Evolutionary conservation across 2,113 vertebrate genomes (phyloP), one percentile per base, ranked within the genome.

Genomic region (Philantomba maxwellii): DNA sequence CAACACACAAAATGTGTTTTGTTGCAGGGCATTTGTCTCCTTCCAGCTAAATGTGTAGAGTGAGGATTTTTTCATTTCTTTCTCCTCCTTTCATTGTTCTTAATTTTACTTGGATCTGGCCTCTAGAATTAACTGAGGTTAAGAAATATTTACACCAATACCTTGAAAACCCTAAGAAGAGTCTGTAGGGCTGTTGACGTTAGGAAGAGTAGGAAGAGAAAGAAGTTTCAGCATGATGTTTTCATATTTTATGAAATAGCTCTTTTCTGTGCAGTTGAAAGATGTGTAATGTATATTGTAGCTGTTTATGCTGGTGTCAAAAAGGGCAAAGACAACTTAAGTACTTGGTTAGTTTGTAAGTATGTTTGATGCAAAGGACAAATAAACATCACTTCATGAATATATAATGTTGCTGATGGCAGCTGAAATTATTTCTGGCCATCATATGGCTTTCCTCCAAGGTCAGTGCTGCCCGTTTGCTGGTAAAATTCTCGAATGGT

Each of bases 371-470:
- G 12, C 8, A 88, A 25, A 77, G 39, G 97, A 49, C 17, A 98
- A 94, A 93, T 21, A 92, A 11, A 78, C 16, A 28, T 84, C 93
- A 96, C 84, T 92, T 97, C 78, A 88, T 94, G 95, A 97, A 97
- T 95, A 96, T 89, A 33, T 95, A 98, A 97, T 97, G 83, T 28
- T 81, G 25, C 81, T 97, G 83, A 83, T 33, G 78, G 81, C 6
- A 95, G 88, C 89, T 97, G 87, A 98, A 97, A 57, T 87, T 73
- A 94, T 78, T 97, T 58, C 85, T 97, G 57, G 60, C 87, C 47
- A 49, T 92, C 88, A 77, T 66, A 91, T 23, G 49, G 39, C 64
- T 97, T 94, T 84, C 60, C 6, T 64, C 45, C 66, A 96, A 98
- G 60, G 96, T 97, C 93, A 97, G 7, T 23, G 2, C n/a, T 96